Base-by-base conservation (phyloP, 1,140 invertebrate species). In the Drosophila sucinea region DNA sequence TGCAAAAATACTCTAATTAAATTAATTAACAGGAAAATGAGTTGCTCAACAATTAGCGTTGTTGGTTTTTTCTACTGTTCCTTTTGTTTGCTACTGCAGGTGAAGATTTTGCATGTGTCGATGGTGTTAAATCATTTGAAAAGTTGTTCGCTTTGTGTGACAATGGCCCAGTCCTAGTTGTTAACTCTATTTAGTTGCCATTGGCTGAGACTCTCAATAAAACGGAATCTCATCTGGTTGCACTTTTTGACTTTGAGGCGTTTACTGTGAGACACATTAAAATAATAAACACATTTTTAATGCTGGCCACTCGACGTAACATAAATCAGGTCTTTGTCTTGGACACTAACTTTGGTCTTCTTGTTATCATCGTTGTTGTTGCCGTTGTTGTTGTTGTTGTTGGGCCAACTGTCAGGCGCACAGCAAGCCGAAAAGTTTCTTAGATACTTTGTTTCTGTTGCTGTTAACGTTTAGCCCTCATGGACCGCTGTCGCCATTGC, bases 21-120 rank as follows among this genome's bases (percentile, higher is more conserved):
- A 81, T 90, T 70, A 89, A 89, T 89, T 89, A 84, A 84, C 74
- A 81, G 77, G 71, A 90, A 90, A 89, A 89, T 71, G 56, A 81
- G 77, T 81, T 84, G 80, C 54, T 87, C 70, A 84, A 84, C 77
- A 78, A 65, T 80, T 89, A 73, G 76, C 63, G 72, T 63, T 66
- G 41, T 33, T 68, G 47, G 44, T 68, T 35, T 5, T 64, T 60
- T 41, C 44, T n/a, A n/a, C n/a, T 32, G 41, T 44, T 73, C 10
- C 44, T 5, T 51, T 27, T 51, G 23, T 23, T 58, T 33, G 62
- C 35, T 35, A 71, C 44, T 67, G 65, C 58, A 71, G 81, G 68
- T 77, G 38, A 58, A 65, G 54, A 74, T 82, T 77, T 76, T 58
- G 44, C 44, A 44, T 63, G 51, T 57, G 47, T 64, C 44, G 63